These are phyloP conservation scores for Dascyllus trimaculatus DNA, from an alignment of 2,113 vertebrate species.

Conservation along the genomic window DNA sequence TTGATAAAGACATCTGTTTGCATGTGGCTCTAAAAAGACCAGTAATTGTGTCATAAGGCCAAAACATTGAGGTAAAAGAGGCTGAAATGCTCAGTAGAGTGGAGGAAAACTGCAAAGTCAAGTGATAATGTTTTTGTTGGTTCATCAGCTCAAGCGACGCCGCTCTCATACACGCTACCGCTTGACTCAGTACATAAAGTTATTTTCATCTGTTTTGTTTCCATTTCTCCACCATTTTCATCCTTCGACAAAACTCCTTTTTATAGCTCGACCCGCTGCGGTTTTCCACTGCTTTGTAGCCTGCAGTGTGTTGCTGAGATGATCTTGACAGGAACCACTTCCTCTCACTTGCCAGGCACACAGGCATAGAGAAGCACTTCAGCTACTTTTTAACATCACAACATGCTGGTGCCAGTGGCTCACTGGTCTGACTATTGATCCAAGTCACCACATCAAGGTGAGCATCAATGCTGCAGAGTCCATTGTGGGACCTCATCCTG, in stretches of 20 bases:
- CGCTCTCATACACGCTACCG: background rate
- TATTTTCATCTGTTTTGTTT: slow-evolving; percentile 32
- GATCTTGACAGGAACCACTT: slow-evolving; percentile 69
- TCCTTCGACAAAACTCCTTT: slow-evolving; percentile 33
- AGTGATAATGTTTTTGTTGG: background rate
- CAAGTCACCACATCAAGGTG: slow-evolving; percentile 85
- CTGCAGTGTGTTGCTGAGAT: slow-evolving; percentile 65
- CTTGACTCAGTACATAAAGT: background rate
- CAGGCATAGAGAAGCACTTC: slow-evolving; percentile 65
- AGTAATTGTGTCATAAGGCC: background rate
- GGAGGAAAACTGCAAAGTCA: background rate
- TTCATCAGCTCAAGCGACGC: background rate
- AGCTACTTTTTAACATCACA: slow-evolving; percentile 78
- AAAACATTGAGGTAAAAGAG: background rate
- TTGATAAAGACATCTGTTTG: too few species aligned
- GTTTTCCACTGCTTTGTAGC: slow-evolving; percentile 65
- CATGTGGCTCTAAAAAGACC: too few species aligned
- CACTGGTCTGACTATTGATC: slow-evolving; percentile 82
- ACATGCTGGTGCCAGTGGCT: slow-evolving; percentile 77
- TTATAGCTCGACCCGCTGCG: slow-evolving; percentile 48
- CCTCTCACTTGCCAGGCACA: slow-evolving; percentile 47
- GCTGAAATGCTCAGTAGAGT: background rate
- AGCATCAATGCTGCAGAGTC: slow-evolving; percentile 73
- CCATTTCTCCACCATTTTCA: slow-evolving; percentile 24
- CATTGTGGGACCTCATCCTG: slow-evolving; percentile 78